A percentile compares a stretch with the other conserved stretches of the same genome.
Evolutionary conservation across 2,797 vertebrate species (phyloP).

Genomic region (Anniella stebbinsi): DNA sequence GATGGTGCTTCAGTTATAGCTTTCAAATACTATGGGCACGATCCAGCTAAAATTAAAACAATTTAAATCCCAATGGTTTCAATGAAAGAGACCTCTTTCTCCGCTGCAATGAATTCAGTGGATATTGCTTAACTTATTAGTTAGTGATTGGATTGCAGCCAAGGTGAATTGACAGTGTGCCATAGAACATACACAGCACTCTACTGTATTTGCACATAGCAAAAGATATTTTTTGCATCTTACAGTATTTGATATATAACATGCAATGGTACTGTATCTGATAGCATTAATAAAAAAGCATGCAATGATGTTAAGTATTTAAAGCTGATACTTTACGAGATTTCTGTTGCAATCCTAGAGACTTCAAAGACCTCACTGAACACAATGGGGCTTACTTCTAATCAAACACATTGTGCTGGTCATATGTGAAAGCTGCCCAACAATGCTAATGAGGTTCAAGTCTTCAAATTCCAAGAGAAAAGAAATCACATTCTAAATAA

Average conservation of each 20-base stretch:
- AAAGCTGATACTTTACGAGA: background rate
- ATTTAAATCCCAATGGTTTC: background rate
- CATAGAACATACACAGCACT: background rate
- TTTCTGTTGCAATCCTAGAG: background rate
- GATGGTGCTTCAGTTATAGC: background rate
- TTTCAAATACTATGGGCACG: background rate
- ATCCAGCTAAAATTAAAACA: no score
- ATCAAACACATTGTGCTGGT: background rate
- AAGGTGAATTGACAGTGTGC: background rate
- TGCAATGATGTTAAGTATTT: background rate
- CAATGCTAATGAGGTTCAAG: background rate
- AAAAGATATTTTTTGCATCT: background rate
- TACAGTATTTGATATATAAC: background rate
- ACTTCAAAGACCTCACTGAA: no score
- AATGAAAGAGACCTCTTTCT: background rate
- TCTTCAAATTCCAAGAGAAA: background rate
- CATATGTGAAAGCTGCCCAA: background rate
- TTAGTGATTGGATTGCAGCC: background rate
- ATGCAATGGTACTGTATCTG: background rate
- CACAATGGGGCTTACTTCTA: no score
- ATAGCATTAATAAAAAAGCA: background rate
- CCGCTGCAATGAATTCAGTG: background rate
- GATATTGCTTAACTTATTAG: background rate
- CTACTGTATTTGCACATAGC: background rate
- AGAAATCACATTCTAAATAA: background rate